phyloP scores from a whole-genome alignment of 2,797 vertebrate genomes.

The Leontocebus nigricollis region DNA sequence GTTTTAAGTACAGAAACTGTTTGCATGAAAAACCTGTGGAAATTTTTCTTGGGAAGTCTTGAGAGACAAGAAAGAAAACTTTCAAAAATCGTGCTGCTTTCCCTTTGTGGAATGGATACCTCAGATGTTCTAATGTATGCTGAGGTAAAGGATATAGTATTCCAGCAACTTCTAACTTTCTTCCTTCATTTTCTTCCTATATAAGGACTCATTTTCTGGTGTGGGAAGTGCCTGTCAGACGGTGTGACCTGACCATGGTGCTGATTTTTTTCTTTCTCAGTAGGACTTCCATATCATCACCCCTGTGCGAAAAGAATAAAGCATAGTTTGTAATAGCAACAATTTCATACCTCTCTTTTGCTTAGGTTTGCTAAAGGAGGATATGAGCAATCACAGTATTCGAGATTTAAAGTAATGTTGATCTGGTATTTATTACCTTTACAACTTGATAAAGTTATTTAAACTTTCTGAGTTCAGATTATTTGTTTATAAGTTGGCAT shows the following conservation, averaged over 20 bases:
- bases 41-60: conserved; percentile 69
- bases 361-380: not conserved
- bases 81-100: conserved; percentile 53
- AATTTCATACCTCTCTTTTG: not conserved
- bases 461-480: not conserved
- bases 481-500: conserved; percentile 1
- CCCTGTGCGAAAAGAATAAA: not conserved
- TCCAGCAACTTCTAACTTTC: not conserved
- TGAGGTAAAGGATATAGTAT: not conserved
- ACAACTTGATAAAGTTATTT: not conserved
- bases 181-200: not conserved
- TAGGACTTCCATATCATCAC: not conserved
- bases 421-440: not conserved
- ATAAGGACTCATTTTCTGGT: not conserved
- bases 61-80: conserved; percentile 68
- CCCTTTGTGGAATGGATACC: conserved; percentile 8
- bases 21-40: conserved; percentile 74
- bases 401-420: not conserved
- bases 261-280: conserved; percentile 11
- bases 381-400: not conserved
- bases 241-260: not conserved
- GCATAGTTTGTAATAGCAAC: not conserved
- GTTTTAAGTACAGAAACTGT: conserved; percentile 80
- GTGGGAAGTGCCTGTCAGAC: not conserved
- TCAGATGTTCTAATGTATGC: conserved; percentile 24